Conservation (phyloP, 2,888 invertebrate species). For the Mellilla xanthometata region DNA sequence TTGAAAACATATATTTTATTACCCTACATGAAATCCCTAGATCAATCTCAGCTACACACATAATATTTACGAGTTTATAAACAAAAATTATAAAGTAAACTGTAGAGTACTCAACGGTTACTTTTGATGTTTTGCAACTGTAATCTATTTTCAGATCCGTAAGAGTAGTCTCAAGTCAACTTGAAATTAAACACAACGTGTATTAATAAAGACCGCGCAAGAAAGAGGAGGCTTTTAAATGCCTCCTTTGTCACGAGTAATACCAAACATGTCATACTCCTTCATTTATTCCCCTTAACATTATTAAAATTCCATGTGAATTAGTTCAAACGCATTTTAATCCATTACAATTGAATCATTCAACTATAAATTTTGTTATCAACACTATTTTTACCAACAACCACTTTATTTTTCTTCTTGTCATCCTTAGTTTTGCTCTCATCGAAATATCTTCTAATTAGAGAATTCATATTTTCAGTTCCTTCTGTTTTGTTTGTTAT, state of each 20-base stretch:
- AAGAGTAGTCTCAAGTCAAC: too few relatives aligned
- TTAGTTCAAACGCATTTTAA: neutral
- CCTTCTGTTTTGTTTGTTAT: neutral
- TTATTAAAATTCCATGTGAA: too few relatives aligned
- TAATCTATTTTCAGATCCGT: conserved; percentile 38
- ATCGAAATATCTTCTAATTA: conserved; percentile 54
- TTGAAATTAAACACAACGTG: too few relatives aligned
- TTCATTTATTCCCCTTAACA: too few relatives aligned
- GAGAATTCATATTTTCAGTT: conserved; percentile 38
- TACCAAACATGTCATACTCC: too few relatives aligned
- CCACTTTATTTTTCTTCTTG: conserved; percentile 12
- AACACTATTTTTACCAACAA: neutral
- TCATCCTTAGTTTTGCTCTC: conserved; percentile 42
- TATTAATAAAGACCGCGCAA: too few relatives aligned
- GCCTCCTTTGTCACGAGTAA: too few relatives aligned
- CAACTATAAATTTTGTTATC: neutral
- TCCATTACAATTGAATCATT: neutral
- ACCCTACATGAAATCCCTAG: conserved; percentile 7
- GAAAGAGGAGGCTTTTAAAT: too few relatives aligned
- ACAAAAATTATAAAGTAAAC: conserved; percentile 48
- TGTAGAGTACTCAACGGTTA: conserved; percentile 37
- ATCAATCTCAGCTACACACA: conserved; percentile 19
- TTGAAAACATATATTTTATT: neutral
- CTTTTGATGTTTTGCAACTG: conserved; percentile 41
- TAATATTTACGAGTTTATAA: conserved; percentile 38